phyloP scores from a whole-genome alignment of 2,113 vertebrate species.

The Channa argus region DNA sequence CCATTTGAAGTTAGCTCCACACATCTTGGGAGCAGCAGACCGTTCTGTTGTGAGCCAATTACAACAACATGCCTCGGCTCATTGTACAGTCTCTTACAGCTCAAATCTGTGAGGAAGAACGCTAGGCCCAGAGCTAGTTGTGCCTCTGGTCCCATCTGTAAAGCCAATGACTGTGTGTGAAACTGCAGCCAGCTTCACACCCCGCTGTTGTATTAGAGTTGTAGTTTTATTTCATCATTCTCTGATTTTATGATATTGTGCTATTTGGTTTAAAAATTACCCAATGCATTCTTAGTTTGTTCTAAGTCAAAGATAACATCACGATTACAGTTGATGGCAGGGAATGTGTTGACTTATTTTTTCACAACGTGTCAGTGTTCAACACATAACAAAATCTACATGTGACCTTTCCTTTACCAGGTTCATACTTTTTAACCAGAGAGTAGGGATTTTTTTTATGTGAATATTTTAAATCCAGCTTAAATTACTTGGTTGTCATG shows the following conservation, averaged over 20 bases:
- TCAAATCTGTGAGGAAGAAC: constrained; percentile 41
- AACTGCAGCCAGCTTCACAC: constrained; percentile 55
- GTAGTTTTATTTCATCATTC: constrained; percentile 1
- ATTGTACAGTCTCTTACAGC: constrained; percentile 63
- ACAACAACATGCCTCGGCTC: constrained; percentile 52
- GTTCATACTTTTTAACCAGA: too few relatives aligned
- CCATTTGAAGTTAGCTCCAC: constrained; percentile 57
- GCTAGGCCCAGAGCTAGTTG: constrained; percentile 10
- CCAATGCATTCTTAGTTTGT: neutral
- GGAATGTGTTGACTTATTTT: too few relatives aligned
- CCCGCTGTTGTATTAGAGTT: constrained; percentile 43
- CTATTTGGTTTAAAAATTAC: constrained; percentile 6
- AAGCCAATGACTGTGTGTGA: constrained; percentile 43
- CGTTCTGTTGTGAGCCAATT: constrained; percentile 65
- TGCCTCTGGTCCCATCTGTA: constrained; percentile 53
- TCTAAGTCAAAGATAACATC: too few relatives aligned
- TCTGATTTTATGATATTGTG: neutral
- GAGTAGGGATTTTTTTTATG: too few relatives aligned
- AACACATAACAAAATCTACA: too few relatives aligned
- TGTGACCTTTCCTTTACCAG: too few relatives aligned
- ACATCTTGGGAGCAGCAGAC: constrained; percentile 51
- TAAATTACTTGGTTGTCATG: too few relatives aligned
- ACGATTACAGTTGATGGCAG: too few relatives aligned
- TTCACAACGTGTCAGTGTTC: too few relatives aligned
- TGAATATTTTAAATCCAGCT: too few relatives aligned